phyloP scores from a whole-genome alignment of 2,113 vertebrate species.

The Mystacornis crossleyi region DNA sequence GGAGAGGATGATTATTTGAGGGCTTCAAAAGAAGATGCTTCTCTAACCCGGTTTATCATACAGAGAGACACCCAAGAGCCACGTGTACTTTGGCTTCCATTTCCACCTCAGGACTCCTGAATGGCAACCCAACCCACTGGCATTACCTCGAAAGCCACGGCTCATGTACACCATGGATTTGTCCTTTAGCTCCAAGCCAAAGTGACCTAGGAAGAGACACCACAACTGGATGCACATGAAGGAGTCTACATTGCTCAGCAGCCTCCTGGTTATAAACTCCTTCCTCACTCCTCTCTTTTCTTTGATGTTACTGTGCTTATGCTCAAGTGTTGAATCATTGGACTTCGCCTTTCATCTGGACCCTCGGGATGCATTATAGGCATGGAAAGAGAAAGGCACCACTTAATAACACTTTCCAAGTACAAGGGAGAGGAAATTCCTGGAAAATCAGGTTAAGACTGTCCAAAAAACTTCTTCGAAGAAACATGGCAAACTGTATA shows the following conservation, averaged over 20 bases:
- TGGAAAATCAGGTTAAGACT: slow-evolving; percentile 53
- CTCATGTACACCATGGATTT: neutral
- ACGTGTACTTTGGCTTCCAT: neutral
- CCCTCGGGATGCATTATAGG: neutral
- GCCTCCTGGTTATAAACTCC: neutral
- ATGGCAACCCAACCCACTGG: neutral
- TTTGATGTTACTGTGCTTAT: neutral
- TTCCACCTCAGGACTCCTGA: accelerated
- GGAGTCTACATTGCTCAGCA: neutral
- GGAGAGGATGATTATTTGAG: neutral
- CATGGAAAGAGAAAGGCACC: slow-evolving; percentile 56
- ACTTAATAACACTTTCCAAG: slow-evolving; percentile 51
- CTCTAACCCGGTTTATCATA: neutral
- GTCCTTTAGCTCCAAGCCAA: neutral
- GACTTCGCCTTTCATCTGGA: neutral
- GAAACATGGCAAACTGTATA: slow-evolving; percentile 22
- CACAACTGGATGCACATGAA: neutral
- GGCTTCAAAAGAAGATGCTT: neutral
- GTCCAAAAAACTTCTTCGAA: slow-evolving; percentile 51
- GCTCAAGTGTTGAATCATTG: neutral
- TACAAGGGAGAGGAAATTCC: slow-evolving; percentile 54
- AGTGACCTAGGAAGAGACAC: neutral
- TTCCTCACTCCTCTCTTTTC: neutral
- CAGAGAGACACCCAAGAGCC: neutral
- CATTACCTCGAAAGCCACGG: neutral